Percentiles rank a stretch among this genome's conserved stretches.
Evolutionary conservation across 2,113 vertebrate genomes (phyloP).

Genomic region (Siniperca chuatsi): DNA sequence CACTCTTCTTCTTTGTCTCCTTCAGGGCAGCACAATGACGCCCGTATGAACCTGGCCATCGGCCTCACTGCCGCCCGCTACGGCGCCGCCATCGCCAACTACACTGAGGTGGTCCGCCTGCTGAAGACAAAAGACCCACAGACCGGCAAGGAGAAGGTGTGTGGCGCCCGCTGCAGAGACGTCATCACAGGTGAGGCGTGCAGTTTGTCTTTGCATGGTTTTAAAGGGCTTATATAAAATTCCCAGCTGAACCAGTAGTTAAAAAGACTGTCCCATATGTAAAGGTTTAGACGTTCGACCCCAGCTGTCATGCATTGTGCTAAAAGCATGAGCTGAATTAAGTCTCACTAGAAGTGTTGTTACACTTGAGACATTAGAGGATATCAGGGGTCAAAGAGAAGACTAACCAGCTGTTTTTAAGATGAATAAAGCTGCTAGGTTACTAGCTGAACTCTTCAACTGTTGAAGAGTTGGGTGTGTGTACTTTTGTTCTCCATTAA

Average conservation of each 20-base stretch:
- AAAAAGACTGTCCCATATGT: too few species aligned
- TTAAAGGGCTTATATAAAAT: not conserved
- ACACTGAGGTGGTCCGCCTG: constrained; percentile 92
- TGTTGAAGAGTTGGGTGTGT: too few species aligned
- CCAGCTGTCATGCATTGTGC: too few species aligned
- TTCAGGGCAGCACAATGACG: constrained; percentile 98
- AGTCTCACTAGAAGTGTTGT: too few species aligned
- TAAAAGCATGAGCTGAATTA: too few species aligned
- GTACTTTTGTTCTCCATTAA: not conserved
- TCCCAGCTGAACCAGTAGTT: too few species aligned
- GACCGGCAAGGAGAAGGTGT: constrained; percentile 84
- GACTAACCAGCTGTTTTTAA: too few species aligned
- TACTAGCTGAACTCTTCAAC: too few species aligned
- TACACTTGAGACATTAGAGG: too few species aligned
- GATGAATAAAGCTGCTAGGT: too few species aligned
- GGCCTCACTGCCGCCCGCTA: constrained; percentile 93
- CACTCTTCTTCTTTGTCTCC: constrained; percentile 24
- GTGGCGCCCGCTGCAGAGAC: constrained; percentile 91
- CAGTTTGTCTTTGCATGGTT: not conserved
- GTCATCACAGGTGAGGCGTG: constrained; percentile 87
- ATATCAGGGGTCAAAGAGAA: too few species aligned
- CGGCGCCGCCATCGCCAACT: constrained; percentile 93
- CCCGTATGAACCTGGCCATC: constrained; percentile 97
- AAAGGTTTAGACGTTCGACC: too few species aligned
- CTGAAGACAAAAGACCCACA: constrained; percentile 87